These are phyloP conservation scores for Austrolebias charrua DNA, from an alignment of 2,797 vertebrate species.

Conservation along the genomic window DNA sequence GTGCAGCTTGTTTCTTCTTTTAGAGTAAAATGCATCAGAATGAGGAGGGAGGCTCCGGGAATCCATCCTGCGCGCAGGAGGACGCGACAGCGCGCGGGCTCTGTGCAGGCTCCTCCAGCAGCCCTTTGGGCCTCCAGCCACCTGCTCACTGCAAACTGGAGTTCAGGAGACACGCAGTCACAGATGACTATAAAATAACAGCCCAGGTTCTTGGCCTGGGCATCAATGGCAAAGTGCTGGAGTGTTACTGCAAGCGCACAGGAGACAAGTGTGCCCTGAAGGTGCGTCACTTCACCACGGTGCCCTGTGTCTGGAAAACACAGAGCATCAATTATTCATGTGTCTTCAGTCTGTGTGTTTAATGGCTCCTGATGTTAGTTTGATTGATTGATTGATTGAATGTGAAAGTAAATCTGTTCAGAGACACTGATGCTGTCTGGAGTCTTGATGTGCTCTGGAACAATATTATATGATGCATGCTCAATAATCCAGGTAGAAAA, in stretches of 20 bases:
- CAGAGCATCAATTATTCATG: constrained; percentile 47
- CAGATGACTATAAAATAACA: constrained; percentile 91
- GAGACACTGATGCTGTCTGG: constrained; percentile 50
- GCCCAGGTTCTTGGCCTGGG: constrained; percentile 90
- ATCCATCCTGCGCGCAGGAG: constrained; percentile 25
- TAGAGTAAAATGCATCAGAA: constrained; percentile 47
- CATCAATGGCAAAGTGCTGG: constrained; percentile 91
- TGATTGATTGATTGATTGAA: not conserved
- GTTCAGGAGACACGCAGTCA: constrained; percentile 87
- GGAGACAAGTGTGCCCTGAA: constrained; percentile 92
- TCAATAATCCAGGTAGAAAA: too few relatives aligned
- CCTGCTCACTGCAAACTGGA: constrained; percentile 72
- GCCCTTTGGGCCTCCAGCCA: constrained; percentile 44
- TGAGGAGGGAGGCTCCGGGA: constrained; percentile 46
- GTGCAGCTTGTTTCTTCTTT: constrained; percentile 13
- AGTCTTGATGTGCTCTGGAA: constrained; percentile 31
- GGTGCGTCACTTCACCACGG: constrained; percentile 70
- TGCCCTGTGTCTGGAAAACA: not conserved
- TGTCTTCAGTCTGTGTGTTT: constrained; percentile 3
- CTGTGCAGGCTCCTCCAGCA: constrained; percentile 31
- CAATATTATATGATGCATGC: constrained; percentile 3
- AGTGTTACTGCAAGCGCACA: constrained; percentile 86
- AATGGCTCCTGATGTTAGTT: too few relatives aligned
- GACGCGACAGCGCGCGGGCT: constrained; percentile 27
- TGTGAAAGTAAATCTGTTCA: constrained; percentile 21